Base-by-base conservation (phyloP, 2,888 invertebrate species). In the Drosophila hamatofila region DNA sequence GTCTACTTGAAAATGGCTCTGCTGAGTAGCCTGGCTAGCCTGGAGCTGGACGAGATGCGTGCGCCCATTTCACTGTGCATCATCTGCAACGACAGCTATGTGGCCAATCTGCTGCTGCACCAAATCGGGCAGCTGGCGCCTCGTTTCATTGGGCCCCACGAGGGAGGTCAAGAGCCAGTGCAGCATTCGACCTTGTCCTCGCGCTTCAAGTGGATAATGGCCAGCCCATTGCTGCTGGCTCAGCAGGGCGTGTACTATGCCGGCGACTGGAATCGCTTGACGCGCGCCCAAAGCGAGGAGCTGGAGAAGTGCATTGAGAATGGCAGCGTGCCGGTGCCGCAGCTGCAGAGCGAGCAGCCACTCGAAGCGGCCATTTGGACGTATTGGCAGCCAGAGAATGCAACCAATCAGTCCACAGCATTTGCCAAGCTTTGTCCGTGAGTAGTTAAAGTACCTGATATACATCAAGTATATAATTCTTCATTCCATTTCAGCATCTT, bases 1-100 rank as follows among this genome's bases (percentile, higher is more conserved):
- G 91, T 93, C 0, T 92, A 92, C 66, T 79, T 94, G 0, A 94
- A 94, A 83, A 91, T 93, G 76, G 91, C 91, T 9, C 77, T 94
- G 14, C 80, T 94, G 21, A 84, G 92, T 6, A 94, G 93, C 68
- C 83, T 94, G 25, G 92, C 91, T 14, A 93, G 93, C 42, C 83
- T 92, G 33, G 92, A 91, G 71, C 65, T 77, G 2, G 87, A 89
- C 33, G 85, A 86, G 14, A 52, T 89, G 64, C 81, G 87, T 4
- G 64, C 91, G 1, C 93, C 93, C 0, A 88, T 93, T 9, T 90
- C 92, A 1, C 54, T 93, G 23, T 86, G 92, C 39, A 88, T 91
- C 18, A 87, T 93, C 27, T 88, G 91, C 3, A 78, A 77, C 11
- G 92, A 93, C 46, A 84, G 88, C 23, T 72, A 76, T 42, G 78